Conservation (phyloP, 2,888 invertebrate genomes). For the Harpalus rubripes region DNA sequence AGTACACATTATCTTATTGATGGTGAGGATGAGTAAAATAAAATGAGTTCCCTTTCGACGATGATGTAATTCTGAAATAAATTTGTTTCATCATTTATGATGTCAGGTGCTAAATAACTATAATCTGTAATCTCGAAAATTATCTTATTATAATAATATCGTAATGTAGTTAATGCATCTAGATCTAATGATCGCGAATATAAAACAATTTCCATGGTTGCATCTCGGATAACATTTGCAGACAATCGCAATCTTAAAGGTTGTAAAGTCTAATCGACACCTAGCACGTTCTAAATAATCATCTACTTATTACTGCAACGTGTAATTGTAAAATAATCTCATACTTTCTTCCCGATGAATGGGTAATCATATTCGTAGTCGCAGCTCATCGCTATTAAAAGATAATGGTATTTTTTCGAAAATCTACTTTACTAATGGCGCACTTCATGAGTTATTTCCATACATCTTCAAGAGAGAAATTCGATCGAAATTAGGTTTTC, state of each 20-base stretch:
- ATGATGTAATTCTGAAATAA: conserved; percentile 24
- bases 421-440: conserved; percentile 35
- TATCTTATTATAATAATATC: conserved; percentile 49
- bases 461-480: neutral
- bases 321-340: conserved; percentile 57
- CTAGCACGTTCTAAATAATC: conserved; percentile 57
- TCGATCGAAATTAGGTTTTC: neutral
- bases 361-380: conserved; percentile 48
- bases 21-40: conserved; percentile 5
- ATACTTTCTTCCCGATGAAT: conserved; percentile 39
- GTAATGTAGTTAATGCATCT: conserved; percentile 36
- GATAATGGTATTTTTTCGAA: conserved; percentile 40
- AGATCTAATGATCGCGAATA: conserved; percentile 45
- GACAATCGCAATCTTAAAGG: conserved; percentile 34
- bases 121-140: conserved; percentile 32
- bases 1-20: conserved; percentile 2
- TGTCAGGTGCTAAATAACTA: conserved; percentile 46
- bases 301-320: conserved; percentile 55
- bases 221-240: conserved; percentile 32
- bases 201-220: conserved; percentile 48
- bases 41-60: conserved; percentile 35
- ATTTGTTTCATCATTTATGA: conserved; percentile 37
- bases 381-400: conserved; percentile 51
- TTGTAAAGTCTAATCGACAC: conserved; percentile 46
- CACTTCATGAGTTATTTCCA: conserved; percentile 20